Conservation (phyloP, 2,888 invertebrate genomes). For the Rhynchonema sp. region DNA sequence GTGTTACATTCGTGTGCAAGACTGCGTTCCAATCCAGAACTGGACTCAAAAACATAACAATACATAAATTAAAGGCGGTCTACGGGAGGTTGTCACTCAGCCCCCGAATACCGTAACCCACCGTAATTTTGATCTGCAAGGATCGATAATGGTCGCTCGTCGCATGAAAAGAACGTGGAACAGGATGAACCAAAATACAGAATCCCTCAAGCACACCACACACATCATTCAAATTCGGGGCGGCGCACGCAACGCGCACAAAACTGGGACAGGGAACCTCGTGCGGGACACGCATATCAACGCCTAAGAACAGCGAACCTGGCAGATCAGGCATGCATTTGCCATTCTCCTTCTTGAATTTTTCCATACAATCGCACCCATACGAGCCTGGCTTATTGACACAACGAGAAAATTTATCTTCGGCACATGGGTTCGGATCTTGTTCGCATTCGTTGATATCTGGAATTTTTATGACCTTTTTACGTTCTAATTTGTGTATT, state of each 20-base stretch:
- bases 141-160: too few species aligned
- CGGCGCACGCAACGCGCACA: background rate
- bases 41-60: too few species aligned
- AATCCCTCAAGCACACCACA: too few species aligned
- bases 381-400: conserved; percentile 20
- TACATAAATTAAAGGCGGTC: too few species aligned
- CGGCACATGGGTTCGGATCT: background rate
- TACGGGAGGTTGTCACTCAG: too few species aligned
- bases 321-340: conserved; percentile 16
- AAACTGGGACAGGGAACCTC: too few species aligned
- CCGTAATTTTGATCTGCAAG: too few species aligned
- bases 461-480: background rate
- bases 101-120: too few species aligned
- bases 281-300: background rate
- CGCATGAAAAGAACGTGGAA: too few species aligned
- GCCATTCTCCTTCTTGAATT: conserved; percentile 15
- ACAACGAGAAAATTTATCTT: conserved; percentile 8
- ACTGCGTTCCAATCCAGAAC: too few species aligned
- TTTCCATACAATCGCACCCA: conserved; percentile 18
- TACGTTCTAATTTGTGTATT: background rate
- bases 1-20: too few species aligned
- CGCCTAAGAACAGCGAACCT: background rate
- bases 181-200: too few species aligned
- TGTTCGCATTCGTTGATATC: background rate
- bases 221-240: background rate